Base-by-base conservation (phyloP, 1,140 invertebrate genomes). In the Riptortus pedestris region DNA sequence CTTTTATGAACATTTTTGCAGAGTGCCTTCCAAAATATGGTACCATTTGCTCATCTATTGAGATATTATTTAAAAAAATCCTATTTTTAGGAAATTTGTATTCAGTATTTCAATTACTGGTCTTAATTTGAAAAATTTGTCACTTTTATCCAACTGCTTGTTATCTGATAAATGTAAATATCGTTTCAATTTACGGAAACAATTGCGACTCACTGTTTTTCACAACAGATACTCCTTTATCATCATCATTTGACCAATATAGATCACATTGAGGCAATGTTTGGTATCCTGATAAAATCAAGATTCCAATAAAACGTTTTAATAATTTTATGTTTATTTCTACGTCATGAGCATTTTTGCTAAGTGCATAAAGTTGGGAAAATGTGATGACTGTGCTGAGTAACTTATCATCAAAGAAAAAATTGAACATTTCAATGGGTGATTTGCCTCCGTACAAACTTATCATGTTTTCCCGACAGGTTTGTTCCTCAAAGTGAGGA, bases 11-110 rank as follows among this genome's bases (percentile, higher is more conserved):
- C 26, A 67, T 60, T 59, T 67, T 67, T 2, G 29, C 29, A 28
- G 51, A 60, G 43, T 67, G 63, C 14, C 58, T 27, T 43, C 64
- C 66, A 62, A 67, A 67, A 66, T 67, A 71, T 55, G 67, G 59
- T 47, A 69, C 57, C 65, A 67, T 67, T 47, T 59, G 48, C 31
- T 67, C 67, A 63, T 68, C 67, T 28, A 66, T 63, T 38, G 43
- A 63, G 26, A 63, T 16, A 58, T 66, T 63, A 63, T 66, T 38
- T 11, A 66, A 48, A 66, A 66, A 7, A 58, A 28, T 16, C 65
- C 65, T 63, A 63, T 63, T 55, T 62, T 28, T 20, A 65, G 5
- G 48, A 65, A 64, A 20, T 57, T 57, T 58, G 29, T 64, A 62
- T 67, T 65, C 43, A 67, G 20, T 55, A 24, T 55, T 55, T 20